These are phyloP conservation scores for Andrena haemorrhoa DNA, from an alignment of 2,888 invertebrate genomes.

Conservation along the genomic window DNA sequence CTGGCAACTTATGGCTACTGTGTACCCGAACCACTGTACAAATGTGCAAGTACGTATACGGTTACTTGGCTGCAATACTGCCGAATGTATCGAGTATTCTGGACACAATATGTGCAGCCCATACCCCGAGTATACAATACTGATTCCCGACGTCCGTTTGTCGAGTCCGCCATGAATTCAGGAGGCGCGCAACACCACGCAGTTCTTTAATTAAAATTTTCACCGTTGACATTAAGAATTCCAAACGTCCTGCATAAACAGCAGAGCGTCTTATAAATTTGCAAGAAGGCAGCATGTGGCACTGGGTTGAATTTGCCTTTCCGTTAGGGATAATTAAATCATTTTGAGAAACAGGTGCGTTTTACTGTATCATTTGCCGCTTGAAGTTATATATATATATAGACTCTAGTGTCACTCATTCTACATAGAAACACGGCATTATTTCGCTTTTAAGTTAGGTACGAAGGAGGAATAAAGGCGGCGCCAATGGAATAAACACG, in stretches of 20 bases:
- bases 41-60: conserved; percentile 29
- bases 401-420: background rate
- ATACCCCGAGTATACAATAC: background rate
- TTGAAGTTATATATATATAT: background rate
- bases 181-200: background rate
- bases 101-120: background rate
- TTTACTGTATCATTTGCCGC: background rate
- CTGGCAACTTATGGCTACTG: conserved; percentile 55
- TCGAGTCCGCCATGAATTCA: background rate
- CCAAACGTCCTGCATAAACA: no score
- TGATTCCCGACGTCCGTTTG: background rate
- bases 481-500: conserved; percentile 70
- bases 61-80: conserved; percentile 44
- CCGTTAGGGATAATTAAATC: no score
- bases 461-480: conserved; percentile 56
- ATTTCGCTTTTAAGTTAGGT: conserved; percentile 29
- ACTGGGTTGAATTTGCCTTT: no score
- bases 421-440: background rate
- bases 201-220: no score
- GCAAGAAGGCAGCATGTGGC: no score
- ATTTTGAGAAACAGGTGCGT: no score
- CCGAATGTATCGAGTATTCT: conserved; percentile 28
- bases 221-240: no score
- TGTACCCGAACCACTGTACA: conserved; percentile 13
- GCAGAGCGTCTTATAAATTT: no score